These are phyloP conservation scores for Girardia tigrina DNA, from an alignment of 2,888 invertebrate species.

Conservation along the genomic window DNA sequence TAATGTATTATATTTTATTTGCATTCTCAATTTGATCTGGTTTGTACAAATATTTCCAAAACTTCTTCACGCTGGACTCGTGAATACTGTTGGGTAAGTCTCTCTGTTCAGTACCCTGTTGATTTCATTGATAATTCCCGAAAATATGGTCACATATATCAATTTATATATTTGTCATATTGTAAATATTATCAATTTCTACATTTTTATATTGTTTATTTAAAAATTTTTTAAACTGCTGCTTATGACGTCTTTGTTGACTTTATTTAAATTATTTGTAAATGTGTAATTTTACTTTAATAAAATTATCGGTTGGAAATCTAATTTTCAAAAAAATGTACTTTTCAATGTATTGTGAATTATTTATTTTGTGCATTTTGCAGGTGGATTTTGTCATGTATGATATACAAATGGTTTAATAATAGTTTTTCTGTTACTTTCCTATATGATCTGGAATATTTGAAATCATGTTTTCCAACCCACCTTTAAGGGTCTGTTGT, in stretches of 20 bases:
- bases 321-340: not conserved
- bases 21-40: not conserved
- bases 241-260: constrained; percentile 7
- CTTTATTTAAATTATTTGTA: constrained; percentile 17
- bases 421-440: not conserved
- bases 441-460: too few species aligned
- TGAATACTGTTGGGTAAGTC: not conserved
- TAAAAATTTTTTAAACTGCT: constrained; percentile 1
- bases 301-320: constrained; percentile 10
- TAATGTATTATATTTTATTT: constrained; percentile 20
- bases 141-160: not conserved
- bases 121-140: not conserved
- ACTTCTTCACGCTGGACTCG: not conserved
- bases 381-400: constrained; percentile 20
- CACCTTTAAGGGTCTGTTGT: too few species aligned
- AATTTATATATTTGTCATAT: constrained; percentile 6
- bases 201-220: not conserved
- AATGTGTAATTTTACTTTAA: constrained; percentile 20
- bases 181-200: constrained; percentile 3
- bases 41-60: not conserved
- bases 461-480: too few species aligned
- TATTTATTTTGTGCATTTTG: constrained; percentile 10
- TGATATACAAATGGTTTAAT: constrained; percentile 23
- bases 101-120: not conserved
- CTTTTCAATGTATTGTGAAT: constrained; percentile 2